These are phyloP conservation scores for Scaptomyza polygonia DNA, from an alignment of 2,888 invertebrate genomes.

Conservation along the genomic window DNA sequence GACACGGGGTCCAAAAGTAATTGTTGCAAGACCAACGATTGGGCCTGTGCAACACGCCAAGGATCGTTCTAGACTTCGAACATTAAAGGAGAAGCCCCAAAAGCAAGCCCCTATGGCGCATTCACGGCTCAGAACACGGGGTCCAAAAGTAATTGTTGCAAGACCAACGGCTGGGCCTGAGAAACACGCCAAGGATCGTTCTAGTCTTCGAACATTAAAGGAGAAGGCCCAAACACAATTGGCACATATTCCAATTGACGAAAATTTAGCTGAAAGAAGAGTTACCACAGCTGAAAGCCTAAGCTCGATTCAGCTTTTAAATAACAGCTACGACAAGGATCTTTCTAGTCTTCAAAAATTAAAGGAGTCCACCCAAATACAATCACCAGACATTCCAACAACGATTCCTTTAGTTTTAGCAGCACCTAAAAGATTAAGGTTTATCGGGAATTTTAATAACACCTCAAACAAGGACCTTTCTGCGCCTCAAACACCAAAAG, in stretches of 20 bases:
- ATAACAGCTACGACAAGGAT: neutral
- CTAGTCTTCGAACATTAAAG: too few species aligned
- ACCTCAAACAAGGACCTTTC: neutral
- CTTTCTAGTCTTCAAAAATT: neutral
- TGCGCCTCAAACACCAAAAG: too few species aligned
- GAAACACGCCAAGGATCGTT: too few species aligned
- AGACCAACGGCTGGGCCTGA: too few species aligned
- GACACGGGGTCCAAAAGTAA: too few species aligned
- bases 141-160: too few species aligned
- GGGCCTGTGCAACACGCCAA: too few species aligned
- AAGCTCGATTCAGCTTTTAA: neutral
- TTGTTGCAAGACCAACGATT: too few species aligned
- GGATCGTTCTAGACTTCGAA: too few species aligned
- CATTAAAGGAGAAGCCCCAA: neutral
- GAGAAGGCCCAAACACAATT: neutral
- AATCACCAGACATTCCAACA: too few species aligned
- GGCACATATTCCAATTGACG: neutral
- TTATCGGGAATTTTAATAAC: neutral
- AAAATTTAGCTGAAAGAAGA: neutral
- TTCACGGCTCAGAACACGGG: too few species aligned
- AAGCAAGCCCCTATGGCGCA: neutral
- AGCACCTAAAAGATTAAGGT: neutral
- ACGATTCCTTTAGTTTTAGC: neutral
- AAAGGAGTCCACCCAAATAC: too few species aligned
- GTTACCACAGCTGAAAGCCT: neutral